Evolutionary conservation across 2,797 vertebrate species (phyloP).

Genomic region (Gymnoscopelus microlampas): DNA sequence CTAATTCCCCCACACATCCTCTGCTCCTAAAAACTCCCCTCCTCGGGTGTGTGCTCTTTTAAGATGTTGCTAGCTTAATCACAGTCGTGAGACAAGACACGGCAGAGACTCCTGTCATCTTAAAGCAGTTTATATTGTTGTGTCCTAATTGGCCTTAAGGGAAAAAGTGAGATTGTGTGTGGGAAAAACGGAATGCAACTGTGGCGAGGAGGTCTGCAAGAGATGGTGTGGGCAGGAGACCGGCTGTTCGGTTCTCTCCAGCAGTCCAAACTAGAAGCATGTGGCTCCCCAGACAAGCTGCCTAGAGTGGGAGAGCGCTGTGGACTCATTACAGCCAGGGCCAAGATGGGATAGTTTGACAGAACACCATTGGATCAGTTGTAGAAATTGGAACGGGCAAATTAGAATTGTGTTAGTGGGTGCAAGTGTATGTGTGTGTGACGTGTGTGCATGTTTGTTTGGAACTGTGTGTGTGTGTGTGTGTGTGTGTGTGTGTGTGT

Average conservation of each 20-base stretch:
- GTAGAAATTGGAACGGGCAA: constrained; percentile 60
- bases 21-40: constrained; percentile 13
- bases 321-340: constrained; percentile 80
- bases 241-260: constrained; percentile 82
- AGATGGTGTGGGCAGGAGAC: constrained; percentile 82
- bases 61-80: neutral
- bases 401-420: constrained; percentile 65
- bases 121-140: constrained; percentile 55
- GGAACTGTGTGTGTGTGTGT: constrained; percentile 8
- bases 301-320: constrained; percentile 81
- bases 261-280: constrained; percentile 80
- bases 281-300: constrained; percentile 82
- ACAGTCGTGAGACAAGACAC: neutral
- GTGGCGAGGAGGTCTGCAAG: constrained; percentile 72
- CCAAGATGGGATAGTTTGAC: constrained; percentile 78
- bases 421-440: constrained; percentile 39
- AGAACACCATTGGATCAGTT: constrained; percentile 78
- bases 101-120: constrained; percentile 63
- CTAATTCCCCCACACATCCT: constrained; percentile 27
- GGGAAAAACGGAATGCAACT: constrained; percentile 72
- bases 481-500: constrained; percentile 28
- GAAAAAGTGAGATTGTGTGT: constrained; percentile 74
- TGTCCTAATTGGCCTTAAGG: constrained; percentile 80
- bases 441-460: neutral
- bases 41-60: neutral